phyloP scores from a whole-genome alignment of 2,113 vertebrate species.

The Ictalurus punctatus region DNA sequence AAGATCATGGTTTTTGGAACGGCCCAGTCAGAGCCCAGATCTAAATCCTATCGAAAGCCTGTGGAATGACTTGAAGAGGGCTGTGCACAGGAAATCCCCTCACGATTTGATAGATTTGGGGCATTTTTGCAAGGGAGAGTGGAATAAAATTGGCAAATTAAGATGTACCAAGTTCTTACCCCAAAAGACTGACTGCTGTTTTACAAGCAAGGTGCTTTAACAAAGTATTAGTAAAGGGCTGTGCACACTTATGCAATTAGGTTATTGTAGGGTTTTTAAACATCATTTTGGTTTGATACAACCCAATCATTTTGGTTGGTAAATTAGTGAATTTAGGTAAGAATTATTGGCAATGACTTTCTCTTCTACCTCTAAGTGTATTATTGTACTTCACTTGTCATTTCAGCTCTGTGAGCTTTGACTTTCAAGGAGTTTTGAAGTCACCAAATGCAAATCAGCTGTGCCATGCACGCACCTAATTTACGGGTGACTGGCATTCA shows the following conservation, averaged over 20 bases:
- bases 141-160: neutral
- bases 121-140: neutral
- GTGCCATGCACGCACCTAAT: neutral
- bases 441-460: constrained; percentile 18
- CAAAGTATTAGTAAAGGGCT: neutral
- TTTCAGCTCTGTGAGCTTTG: neutral
- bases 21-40: neutral
- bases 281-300: neutral
- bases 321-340: neutral
- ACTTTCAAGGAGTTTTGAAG: neutral
- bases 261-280: neutral
- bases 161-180: neutral
- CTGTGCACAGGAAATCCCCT: neutral
- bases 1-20: neutral
- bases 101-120: neutral
- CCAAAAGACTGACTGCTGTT: neutral
- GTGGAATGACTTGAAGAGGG: neutral
- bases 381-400: neutral
- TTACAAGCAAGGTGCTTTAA: neutral
- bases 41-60: neutral
- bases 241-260: neutral
- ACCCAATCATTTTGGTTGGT: neutral
- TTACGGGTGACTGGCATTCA: neutral
- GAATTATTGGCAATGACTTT: neutral
- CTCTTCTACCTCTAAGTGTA: neutral